Evolutionary conservation across 2,113 vertebrate species (phyloP).

Genomic region (Entomyzon cyanotis): DNA sequence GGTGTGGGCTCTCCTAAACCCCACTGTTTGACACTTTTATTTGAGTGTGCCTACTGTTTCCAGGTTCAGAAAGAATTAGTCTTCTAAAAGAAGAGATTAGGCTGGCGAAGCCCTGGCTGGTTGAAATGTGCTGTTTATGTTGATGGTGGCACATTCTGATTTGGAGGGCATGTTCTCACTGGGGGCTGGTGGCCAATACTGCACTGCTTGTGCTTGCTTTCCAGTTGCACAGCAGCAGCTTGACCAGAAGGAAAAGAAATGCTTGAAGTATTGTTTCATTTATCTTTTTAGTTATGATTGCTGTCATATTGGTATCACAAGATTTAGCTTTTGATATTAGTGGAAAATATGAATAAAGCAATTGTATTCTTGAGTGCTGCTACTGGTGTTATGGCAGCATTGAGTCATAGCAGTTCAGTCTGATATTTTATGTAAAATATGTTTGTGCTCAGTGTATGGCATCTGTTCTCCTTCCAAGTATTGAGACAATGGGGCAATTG

Average conservation of each 20-base stretch:
- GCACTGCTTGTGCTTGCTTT: background rate
- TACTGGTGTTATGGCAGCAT: background rate
- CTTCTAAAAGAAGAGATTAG: conserved; percentile 33
- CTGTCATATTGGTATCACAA: conserved; percentile 62
- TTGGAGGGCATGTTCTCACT: background rate
- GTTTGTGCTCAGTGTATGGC: background rate
- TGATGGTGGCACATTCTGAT: conserved; percentile 54
- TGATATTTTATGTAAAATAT: conserved; percentile 2
- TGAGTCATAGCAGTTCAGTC: background rate
- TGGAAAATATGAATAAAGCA: conserved; percentile 26
- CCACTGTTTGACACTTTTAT: background rate
- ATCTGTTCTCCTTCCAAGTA: background rate
- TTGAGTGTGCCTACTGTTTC: background rate
- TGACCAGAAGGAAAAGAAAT: background rate
- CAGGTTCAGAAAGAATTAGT: conserved; percentile 4
- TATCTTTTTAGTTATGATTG: conserved; percentile 25
- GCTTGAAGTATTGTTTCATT: conserved; percentile 20
- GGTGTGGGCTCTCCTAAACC: background rate
- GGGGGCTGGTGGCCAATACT: background rate
- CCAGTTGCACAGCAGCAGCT: background rate
- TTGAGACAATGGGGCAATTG: background rate
- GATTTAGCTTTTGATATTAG: conserved; percentile 20
- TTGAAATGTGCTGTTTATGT: background rate
- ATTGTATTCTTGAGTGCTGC: background rate
- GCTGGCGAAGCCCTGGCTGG: background rate